Evolutionary conservation across 2,797 vertebrate genomes (phyloP), one percentile per base, ranked within the genome.

Genomic region (Cirrhinus mrigala): DNA sequence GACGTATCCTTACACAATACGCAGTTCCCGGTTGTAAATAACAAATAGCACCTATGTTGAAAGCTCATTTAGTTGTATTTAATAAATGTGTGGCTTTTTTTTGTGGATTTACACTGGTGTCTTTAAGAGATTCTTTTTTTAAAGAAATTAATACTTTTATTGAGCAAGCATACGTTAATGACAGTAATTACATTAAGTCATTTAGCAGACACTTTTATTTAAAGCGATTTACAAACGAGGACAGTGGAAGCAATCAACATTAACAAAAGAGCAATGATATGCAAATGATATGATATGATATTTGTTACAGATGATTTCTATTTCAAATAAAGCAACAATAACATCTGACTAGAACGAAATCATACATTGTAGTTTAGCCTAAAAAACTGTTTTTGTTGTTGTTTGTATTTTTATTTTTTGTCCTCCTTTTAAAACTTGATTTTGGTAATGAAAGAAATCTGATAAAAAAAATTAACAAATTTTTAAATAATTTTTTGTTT

Each of bases 1-100:
- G 91, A 99, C 98, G 97, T 99, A 99, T 99, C 98, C 97, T 97
- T 94, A 85, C 52, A 18, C 77, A 29, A 24, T 7, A 27, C 15
- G 7, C 14, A 16, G 6, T 33, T 66, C 1, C 62, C 33, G 62
- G 6, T 66, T 29, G 8, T 15, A 66, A 33, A 33, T 29, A 29
- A 22, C 58, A 58, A 3, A 29, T 27, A 64, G 4, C 15, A 12
- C 7, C 9, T 29, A 29, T 44, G 16, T 20, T 44, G 14, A 77
- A 60, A 44, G 33, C 75, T 77, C 14, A 40, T 77, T 77, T 22
- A n/a, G 20, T 56, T 40, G 12, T 5, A 8, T n/a, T 58, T 58
- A 58, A 50, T 73, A 1, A 0, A 48, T 48, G 20, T 22, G 6
- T n/a, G 66, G 15, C 60, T 29, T 3, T 64, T 62, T 12, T 27